Conservation (phyloP, 1,140 invertebrate species). For the Aphaenogaster floridana region DNA sequence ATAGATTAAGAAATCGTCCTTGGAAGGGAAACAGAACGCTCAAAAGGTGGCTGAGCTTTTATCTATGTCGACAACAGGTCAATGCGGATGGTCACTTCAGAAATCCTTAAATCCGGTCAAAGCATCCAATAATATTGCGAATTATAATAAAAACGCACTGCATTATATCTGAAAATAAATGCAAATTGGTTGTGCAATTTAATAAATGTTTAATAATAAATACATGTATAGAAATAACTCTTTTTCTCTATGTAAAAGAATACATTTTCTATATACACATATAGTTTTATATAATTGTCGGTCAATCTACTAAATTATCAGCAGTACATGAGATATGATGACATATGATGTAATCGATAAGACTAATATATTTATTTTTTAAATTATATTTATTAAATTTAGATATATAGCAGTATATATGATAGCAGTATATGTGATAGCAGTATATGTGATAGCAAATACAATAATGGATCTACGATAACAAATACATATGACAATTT, state of each 20-base stretch:
- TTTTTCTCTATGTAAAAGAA: neutral
- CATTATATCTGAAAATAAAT: constrained; percentile 4
- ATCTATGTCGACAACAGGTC: constrained; percentile 65
- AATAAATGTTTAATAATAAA: constrained; percentile 49
- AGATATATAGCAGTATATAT: neutral
- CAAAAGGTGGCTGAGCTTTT: constrained; percentile 80
- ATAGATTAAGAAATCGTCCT: constrained; percentile 78
- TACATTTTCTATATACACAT: neutral
- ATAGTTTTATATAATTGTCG: neutral
- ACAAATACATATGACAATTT: no score
- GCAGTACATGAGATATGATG: neutral
- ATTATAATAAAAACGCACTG: constrained; percentile 17
- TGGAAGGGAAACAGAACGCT: constrained; percentile 76
- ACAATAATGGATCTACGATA: no score
- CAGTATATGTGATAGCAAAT: no score
- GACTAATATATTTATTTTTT: no score
- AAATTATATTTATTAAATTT: no score
- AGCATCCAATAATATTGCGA: neutral
- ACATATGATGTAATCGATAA: neutral
- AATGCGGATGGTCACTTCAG: constrained; percentile 29
- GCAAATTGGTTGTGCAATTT: constrained; percentile 13
- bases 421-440: no score
- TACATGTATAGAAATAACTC: constrained; percentile 3
- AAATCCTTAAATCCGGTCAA: constrained; percentile 25
- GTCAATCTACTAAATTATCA: neutral